These are phyloP conservation scores for Tineola bisselliella DNA, from an alignment of 2,888 invertebrate genomes.

Conservation along the genomic window DNA sequence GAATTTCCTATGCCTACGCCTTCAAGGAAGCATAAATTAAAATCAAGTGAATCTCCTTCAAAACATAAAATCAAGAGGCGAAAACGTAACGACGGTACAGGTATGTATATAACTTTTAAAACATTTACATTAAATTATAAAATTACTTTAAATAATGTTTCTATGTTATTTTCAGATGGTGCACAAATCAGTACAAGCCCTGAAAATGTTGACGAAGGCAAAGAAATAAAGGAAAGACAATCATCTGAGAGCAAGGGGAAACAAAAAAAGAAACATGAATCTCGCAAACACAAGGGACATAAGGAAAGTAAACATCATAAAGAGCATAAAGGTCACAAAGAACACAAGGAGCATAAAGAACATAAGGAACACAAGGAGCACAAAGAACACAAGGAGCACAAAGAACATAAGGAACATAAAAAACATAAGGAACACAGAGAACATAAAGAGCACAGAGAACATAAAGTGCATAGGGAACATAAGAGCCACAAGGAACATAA, in stretches of 20 bases:
- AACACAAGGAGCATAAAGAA: neutral
- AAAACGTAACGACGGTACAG: slow-evolving; percentile 46
- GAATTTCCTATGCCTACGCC: slow-evolving; percentile 69
- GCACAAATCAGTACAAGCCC: slow-evolving; percentile 40
- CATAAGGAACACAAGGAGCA: slow-evolving; percentile 6
- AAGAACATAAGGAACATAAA: slow-evolving; percentile 20
- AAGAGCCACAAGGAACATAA: neutral
- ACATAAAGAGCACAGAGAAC: neutral
- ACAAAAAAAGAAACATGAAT: slow-evolving; percentile 21
- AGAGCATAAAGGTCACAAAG: neutral
- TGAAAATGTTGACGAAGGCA: slow-evolving; percentile 28
- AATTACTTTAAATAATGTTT: neutral
- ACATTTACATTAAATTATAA: neutral
- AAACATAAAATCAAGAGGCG: slow-evolving; percentile 50
- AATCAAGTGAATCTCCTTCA: slow-evolving; percentile 42
- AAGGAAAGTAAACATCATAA: neutral
- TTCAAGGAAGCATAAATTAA: slow-evolving; percentile 53
- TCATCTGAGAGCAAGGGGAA: slow-evolving; percentile 17
- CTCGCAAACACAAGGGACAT: slow-evolving; percentile 29
- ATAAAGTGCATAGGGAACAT: neutral
- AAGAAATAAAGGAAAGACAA: slow-evolving; percentile 17
- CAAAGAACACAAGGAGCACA: slow-evolving; percentile 6
- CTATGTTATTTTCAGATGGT: slow-evolving; percentile 39
- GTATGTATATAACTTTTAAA: slow-evolving; percentile 21
- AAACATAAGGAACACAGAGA: slow-evolving; percentile 20